Conservation (phyloP, 1,140 invertebrate species). For the Amphibalanus amphitrite region DNA sequence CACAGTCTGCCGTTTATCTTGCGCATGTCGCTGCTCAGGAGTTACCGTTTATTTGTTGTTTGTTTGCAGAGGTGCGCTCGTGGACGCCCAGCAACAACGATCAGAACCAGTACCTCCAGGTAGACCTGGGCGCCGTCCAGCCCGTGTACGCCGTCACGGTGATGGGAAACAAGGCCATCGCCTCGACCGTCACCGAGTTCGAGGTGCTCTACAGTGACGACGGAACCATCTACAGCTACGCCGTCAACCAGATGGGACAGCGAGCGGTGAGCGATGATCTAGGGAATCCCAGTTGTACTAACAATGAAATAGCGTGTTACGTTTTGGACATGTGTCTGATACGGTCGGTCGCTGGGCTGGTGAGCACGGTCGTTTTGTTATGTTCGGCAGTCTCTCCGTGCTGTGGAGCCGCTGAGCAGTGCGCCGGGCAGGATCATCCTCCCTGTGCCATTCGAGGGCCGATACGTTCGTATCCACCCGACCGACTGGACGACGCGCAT, state of each 20-base stretch:
- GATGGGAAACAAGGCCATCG: slow-evolving; percentile 31
- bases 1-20: too few species aligned
- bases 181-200: background rate
- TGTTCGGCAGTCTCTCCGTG: too few species aligned
- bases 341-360: too few species aligned
- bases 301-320: too few species aligned
- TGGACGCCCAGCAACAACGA: slow-evolving; percentile 42
- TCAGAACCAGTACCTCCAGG: slow-evolving; percentile 44
- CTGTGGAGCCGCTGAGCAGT: slow-evolving; percentile 5
- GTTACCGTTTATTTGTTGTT: too few species aligned
- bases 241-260: slow-evolving; percentile 6
- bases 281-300: too few species aligned
- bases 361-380: too few species aligned
- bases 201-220: slow-evolving; percentile 13
- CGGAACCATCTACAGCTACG: slow-evolving; percentile 7
- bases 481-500: slow-evolving; percentile 56
- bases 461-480: slow-evolving; percentile 47
- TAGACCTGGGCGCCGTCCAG: slow-evolving; percentile 40
- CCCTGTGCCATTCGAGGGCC: slow-evolving; percentile 45
- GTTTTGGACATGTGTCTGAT: too few species aligned
- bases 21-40: too few species aligned
- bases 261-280: too few species aligned
- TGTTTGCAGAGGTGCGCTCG: background rate
- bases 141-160: slow-evolving; percentile 52
- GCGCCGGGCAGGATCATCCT: slow-evolving; percentile 34